Percentiles rank a stretch among this genome's conserved stretches.
These are phyloP conservation scores for human (Homo sapiens) DNA, from an alignment of 2,113 vertebrate species.

Conservation along the genomic window GRCh38 chr5:81930501-81931000, in stretches of 20 bases:
- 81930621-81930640: conserved; percentile 29
- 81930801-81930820: conserved; percentile 30
- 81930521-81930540: conserved; percentile 19
- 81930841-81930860: conserved; percentile 44
- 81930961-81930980: conserved; percentile 35
- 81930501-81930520: neutral
- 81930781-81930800: conserved; percentile 59
- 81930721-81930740: conserved; percentile 52
- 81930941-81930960: conserved; percentile 40
- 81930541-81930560: neutral
- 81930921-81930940: conserved; percentile 64
- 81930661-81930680: conserved; percentile 46
- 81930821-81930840: neutral
- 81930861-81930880: conserved; percentile 30
- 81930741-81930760: conserved; percentile 65
- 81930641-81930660: conserved; percentile 52
- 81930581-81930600: neutral
- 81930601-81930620: neutral
- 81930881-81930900: conserved; percentile 38
- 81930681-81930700: conserved; percentile 17
- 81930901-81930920: conserved; percentile 56
- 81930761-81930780: conserved; percentile 40
- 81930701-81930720: neutral
- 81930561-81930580: neutral
- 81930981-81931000: conserved; percentile 42